Percentiles rank a stretch among this genome's conserved stretches.
These are phyloP conservation scores for Eonycteris spelaea DNA, from an alignment of 2,113 vertebrate genomes.

Conservation along the genomic window DNA sequence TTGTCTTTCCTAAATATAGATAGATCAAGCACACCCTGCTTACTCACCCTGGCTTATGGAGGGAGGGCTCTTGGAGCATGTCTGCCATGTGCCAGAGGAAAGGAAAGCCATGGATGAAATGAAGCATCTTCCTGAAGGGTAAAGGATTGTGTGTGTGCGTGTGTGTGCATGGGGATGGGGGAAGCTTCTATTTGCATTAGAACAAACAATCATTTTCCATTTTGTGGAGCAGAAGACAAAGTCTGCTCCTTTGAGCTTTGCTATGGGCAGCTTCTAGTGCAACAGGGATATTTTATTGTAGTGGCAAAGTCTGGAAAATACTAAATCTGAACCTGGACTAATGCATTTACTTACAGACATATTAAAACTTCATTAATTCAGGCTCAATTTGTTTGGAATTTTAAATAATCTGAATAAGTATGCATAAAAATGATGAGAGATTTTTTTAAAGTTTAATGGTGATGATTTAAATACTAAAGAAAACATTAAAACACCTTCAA, in stretches of 20 bases:
- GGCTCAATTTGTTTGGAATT: background rate
- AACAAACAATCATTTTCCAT: background rate
- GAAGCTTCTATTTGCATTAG: background rate
- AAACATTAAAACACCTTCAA: background rate
- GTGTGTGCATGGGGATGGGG: background rate
- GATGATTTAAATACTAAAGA: slow-evolving; percentile 1
- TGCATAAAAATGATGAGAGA: background rate
- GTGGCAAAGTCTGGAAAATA: slow-evolving; percentile 25
- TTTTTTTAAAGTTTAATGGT: background rate
- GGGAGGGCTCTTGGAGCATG: background rate
- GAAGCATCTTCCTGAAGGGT: slow-evolving; percentile 2
- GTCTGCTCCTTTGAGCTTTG: slow-evolving; percentile 11
- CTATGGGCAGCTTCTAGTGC: background rate
- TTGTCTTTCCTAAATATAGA: background rate
- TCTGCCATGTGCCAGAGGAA: background rate
- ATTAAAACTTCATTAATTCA: slow-evolving; percentile 12
- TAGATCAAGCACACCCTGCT: background rate
- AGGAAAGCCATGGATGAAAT: background rate
- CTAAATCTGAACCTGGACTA: background rate
- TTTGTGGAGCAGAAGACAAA: background rate
- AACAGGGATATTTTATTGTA: background rate
- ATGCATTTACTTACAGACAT: background rate
- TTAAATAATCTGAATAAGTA: slow-evolving; percentile 9
- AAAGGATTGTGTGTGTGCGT: background rate
- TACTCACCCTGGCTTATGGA: background rate